These are phyloP conservation scores for Agriopis marginaria DNA, from an alignment of 2,888 invertebrate genomes.

Conservation along the genomic window DNA sequence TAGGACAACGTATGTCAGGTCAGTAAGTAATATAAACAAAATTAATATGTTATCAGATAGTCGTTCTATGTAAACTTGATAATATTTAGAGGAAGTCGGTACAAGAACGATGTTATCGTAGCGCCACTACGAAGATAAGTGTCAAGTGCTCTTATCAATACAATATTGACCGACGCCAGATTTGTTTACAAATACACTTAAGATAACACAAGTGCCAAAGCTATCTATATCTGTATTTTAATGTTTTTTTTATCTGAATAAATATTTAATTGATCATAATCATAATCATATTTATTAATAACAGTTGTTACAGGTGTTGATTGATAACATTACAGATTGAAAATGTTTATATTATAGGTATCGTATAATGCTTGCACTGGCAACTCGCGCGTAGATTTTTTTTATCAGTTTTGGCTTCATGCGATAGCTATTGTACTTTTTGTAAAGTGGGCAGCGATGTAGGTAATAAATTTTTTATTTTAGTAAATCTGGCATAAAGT, in stretches of 20 bases:
- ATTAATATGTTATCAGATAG: conserved; percentile 1
- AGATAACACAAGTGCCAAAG: background rate
- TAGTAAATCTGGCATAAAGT: no score
- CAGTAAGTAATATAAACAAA: no score
- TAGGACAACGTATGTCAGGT: no score
- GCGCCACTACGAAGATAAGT: conserved; percentile 21
- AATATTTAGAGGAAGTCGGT: conserved; percentile 10
- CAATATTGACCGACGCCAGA: conserved; percentile 2
- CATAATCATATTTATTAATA: no score
- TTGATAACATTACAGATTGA: background rate
- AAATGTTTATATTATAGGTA: background rate
- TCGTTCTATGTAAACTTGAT: conserved; percentile 4
- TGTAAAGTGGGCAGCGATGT: no score
- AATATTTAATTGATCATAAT: background rate
- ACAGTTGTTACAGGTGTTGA: no score
- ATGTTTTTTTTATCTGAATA: background rate
- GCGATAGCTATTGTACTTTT: no score
- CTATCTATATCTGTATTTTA: background rate
- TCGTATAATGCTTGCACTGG: background rate
- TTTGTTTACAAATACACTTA: conserved; percentile 15
- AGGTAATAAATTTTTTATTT: no score
- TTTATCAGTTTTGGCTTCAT: background rate
- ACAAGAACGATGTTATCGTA: conserved; percentile 9
- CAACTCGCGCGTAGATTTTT: background rate
- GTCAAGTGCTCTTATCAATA: conserved; percentile 14